These are phyloP conservation scores for Phoxinus dragarum DNA, from an alignment of 2,797 vertebrate species.

Conservation along the genomic window DNA sequence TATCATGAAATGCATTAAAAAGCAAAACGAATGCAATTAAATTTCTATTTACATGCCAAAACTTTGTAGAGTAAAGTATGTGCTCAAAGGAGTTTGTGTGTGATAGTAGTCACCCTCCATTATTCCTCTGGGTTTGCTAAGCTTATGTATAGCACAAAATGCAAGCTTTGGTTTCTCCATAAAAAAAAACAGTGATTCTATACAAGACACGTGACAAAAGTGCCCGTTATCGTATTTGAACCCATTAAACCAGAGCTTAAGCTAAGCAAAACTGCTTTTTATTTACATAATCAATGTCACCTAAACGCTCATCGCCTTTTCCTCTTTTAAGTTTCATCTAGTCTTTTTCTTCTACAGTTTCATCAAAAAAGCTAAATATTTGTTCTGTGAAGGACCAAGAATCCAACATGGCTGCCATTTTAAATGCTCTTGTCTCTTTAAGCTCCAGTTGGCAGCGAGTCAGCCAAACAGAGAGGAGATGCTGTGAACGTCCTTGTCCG, in stretches of 20 bases:
- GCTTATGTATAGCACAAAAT: not conserved
- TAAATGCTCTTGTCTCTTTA: constrained; percentile 70
- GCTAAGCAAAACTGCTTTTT: not conserved
- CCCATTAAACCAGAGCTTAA: not conserved
- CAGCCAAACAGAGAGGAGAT: constrained; percentile 66
- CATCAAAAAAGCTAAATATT: constrained; percentile 27
- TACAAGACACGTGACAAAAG: not conserved
- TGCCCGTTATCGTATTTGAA: not conserved
- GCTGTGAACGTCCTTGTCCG: constrained; percentile 70
- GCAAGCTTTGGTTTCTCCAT: not conserved
- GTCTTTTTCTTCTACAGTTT: not conserved
- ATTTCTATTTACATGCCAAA: not conserved
- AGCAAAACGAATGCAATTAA: not conserved
- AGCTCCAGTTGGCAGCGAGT: constrained; percentile 52
- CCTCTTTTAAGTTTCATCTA: not conserved
- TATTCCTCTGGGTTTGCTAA: not conserved
- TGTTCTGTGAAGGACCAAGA: constrained; percentile 36
- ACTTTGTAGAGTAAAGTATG: not conserved
- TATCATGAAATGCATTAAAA: not conserved
- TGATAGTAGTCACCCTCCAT: not conserved
- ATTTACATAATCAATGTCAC: not conserved
- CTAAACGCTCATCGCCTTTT: not conserved
- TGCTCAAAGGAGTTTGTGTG: no score
- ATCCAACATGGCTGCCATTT: constrained; percentile 59
- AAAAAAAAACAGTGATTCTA: not conserved